Evolutionary conservation across 2,888 invertebrate genomes (phyloP).

Genomic region (Ennomos erosarius): DNA sequence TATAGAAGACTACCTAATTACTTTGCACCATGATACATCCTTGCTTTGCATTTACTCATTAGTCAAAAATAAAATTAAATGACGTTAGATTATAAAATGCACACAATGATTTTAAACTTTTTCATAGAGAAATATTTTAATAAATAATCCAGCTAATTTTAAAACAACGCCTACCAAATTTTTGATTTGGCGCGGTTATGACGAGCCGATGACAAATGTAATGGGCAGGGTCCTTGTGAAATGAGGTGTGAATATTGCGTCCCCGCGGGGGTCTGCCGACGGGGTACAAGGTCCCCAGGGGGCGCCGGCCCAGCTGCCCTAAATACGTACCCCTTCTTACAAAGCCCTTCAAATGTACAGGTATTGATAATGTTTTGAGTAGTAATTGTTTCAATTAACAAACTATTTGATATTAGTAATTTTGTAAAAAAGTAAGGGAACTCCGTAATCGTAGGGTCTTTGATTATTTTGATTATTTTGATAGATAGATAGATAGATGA

Average conservation of each 20-base stretch:
- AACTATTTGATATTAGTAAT: not conserved
- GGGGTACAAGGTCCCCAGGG: conserved; percentile 61
- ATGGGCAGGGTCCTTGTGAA: conserved; percentile 75
- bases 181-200: conserved; percentile 61
- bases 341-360: conserved; percentile 72
- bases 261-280: conserved; percentile 66
- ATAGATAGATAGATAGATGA: too few species aligned
- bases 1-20: too few species aligned
- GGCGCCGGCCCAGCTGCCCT: conserved; percentile 68
- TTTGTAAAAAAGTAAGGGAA: too few species aligned
- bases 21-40: too few species aligned
- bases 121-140: not conserved
- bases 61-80: too few species aligned
- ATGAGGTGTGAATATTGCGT: conserved; percentile 84
- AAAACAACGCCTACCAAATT: conserved; percentile 47
- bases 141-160: conserved; percentile 58
- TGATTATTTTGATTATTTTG: too few species aligned
- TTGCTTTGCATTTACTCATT: too few species aligned
- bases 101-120: too few species aligned
- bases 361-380: conserved; percentile 60
- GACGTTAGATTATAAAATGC: too few species aligned
- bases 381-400: conserved; percentile 37
- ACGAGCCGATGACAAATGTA: conserved; percentile 69
- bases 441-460: too few species aligned
- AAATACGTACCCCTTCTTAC: conserved; percentile 61